Conservation (phyloP, 2,797 vertebrate species). For the Siniperca obscura region DNA sequence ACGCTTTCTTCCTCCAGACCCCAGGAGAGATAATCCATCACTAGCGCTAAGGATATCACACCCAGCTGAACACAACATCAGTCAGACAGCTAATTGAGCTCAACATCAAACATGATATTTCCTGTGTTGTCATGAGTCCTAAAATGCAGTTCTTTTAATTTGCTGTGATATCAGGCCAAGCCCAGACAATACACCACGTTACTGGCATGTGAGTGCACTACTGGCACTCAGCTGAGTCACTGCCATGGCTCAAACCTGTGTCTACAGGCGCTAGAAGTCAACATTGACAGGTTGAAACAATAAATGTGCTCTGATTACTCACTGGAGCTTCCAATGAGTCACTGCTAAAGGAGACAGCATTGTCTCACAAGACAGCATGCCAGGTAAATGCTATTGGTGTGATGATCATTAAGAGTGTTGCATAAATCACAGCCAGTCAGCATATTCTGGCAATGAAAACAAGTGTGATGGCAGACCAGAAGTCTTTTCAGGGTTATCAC, state of each 20-base stretch:
- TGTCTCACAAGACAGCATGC: constrained; percentile 68
- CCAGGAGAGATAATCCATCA: constrained; percentile 34
- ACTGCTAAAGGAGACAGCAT: constrained; percentile 71
- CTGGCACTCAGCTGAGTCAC: constrained; percentile 73
- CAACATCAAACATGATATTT: constrained; percentile 46
- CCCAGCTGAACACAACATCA: constrained; percentile 17
- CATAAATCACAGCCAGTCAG: constrained; percentile 36
- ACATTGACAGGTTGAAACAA: constrained; percentile 79
- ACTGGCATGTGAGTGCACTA: constrained; percentile 66
- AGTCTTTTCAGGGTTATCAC: constrained; percentile 1
- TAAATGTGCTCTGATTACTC: constrained; percentile 80
- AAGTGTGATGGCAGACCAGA: background rate
- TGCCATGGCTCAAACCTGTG: constrained; percentile 72
- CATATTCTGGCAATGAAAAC: constrained; percentile 18
- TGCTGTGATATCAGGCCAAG: constrained; percentile 47
- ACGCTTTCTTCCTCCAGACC: constrained; percentile 49
- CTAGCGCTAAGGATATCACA: constrained; percentile 30
- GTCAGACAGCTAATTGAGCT: constrained; percentile 45
- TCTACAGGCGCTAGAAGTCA: constrained; percentile 75
- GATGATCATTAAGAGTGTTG: constrained; percentile 28
- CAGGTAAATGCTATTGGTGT: constrained; percentile 23
- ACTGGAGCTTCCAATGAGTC: constrained; percentile 80
- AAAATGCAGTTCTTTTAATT: constrained; percentile 34
- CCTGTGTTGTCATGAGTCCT: constrained; percentile 42
- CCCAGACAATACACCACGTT: constrained; percentile 43